Evolutionary conservation across 2,113 vertebrate species (phyloP).

Genomic region (Manacus vitellinus): DNA sequence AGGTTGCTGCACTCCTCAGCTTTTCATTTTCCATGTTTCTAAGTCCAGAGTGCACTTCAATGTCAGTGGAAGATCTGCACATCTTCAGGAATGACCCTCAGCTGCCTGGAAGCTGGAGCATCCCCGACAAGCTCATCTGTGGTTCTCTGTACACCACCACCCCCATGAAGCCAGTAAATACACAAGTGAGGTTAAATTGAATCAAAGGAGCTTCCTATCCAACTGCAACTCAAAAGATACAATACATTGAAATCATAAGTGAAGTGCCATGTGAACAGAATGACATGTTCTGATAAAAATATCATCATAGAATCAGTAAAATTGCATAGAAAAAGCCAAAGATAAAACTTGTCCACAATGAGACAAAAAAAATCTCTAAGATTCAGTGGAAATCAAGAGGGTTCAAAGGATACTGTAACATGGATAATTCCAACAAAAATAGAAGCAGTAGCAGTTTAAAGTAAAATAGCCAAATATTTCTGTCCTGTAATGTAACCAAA

Average conservation of each 20-base stretch:
- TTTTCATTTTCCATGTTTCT: background rate
- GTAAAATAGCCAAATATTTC: background rate
- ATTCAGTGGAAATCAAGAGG: background rate
- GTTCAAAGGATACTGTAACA: background rate
- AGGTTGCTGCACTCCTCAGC: background rate
- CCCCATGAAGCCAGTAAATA: background rate
- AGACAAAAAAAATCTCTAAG: background rate
- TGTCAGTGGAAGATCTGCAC: background rate
- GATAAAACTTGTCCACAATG: background rate
- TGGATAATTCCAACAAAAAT: background rate
- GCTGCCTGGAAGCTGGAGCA: background rate
- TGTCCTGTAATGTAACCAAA: background rate
- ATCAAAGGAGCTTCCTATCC: background rate
- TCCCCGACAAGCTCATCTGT: background rate
- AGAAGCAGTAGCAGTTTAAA: background rate
- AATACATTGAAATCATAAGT: background rate
- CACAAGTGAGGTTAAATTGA: background rate
- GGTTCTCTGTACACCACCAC: background rate
- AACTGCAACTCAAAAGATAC: background rate
- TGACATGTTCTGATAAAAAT: background rate
- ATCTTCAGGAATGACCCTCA: background rate
- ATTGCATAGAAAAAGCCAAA: background rate
- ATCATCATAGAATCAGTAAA: background rate
- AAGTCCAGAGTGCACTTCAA: background rate
- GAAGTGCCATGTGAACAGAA: background rate